Evolutionary conservation across 2,797 vertebrate genomes (phyloP).

Genomic region (Pseudochaenichthys georgianus): DNA sequence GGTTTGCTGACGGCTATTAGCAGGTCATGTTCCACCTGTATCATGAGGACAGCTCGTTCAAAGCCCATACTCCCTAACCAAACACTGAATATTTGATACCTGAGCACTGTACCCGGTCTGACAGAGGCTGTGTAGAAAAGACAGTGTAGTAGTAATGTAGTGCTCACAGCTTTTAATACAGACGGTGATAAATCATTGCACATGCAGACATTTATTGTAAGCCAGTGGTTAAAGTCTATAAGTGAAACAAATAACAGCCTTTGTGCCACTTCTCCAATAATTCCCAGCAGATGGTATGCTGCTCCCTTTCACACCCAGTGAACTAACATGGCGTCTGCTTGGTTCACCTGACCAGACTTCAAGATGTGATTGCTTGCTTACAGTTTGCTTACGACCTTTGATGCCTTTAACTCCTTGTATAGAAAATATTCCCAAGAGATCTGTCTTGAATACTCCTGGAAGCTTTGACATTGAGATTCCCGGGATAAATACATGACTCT

Average conservation of each 20-base stretch:
- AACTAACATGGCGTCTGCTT: constrained; percentile 57
- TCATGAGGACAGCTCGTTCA: constrained; percentile 64
- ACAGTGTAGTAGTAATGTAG: not conserved
- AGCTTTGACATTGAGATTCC: too few relatives aligned
- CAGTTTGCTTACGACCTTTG: not conserved
- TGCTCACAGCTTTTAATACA: constrained; percentile 10
- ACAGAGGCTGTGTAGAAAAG: constrained; percentile 25
- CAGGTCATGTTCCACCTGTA: constrained; percentile 85
- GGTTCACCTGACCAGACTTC: constrained; percentile 49
- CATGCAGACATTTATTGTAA: constrained; percentile 15
- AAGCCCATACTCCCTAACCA: constrained; percentile 81
- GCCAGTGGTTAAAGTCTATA: not conserved
- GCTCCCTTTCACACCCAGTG: constrained; percentile 58
- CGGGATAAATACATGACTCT: too few relatives aligned
- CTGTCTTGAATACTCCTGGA: too few relatives aligned
- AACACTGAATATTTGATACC: constrained; percentile 87
- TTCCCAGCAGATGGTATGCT: constrained; percentile 72
- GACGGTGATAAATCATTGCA: constrained; percentile 16
- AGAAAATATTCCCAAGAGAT: not conserved
- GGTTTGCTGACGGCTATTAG: constrained; percentile 77
- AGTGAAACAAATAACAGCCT: not conserved
- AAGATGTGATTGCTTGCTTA: not conserved
- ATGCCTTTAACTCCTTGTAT: not conserved
- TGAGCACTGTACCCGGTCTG: constrained; percentile 38
- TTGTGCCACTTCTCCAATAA: constrained; percentile 10